Base-by-base conservation (phyloP, 2,888 invertebrate genomes). In the Coelopa pilipes region DNA sequence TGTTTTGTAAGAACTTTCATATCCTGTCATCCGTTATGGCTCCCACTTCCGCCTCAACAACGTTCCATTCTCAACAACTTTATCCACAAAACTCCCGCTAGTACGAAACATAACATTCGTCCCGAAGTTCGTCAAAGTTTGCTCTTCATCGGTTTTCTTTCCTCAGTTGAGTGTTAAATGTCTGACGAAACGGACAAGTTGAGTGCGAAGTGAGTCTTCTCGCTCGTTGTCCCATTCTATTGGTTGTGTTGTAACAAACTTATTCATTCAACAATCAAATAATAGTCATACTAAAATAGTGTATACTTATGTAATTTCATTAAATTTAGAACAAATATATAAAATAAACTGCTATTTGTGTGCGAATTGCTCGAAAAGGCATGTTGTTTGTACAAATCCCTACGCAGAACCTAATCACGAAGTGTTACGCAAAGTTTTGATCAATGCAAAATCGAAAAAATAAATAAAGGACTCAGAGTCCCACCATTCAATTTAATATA, bases 111-210 rank as follows among this genome's bases (percentile, higher is more conserved):
- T 11, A n/a, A 53, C 53, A 53, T 53, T 15, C 53, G 53, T 15
- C 4, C 53, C 13, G 53, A 53, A 12, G 69, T 21, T 69, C 12
- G 68, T 34, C 62, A 45, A 55, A n/a, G n/a, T 24, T 53, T 19
- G 70, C 47, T 55, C 4, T 55, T 57, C 2, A 45, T 59, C 49
- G 60, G 65, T 53, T 70, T 66, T 24, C 67, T 73, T 77, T 77
- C 75, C 80, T 85, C 81, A 85, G 86, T 85, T 82, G 84, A 86
- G 84, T 82, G 80, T 79, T 81, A 82, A 79, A 81, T 81, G 83
- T 84, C 83, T 79, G 84, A 82, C 80, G 79, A 77, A 81, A 80
- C 82, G 83, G 81, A 81, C 79, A 78, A 68, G n/a, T n/a, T n/a
- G n/a, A n/a, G n/a, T n/a, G n/a, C n/a, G n/a, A n/a, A n/a, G n/a